phyloP scores from a whole-genome alignment of 2,888 invertebrate genomes.

The Argyresthia goedartella region DNA sequence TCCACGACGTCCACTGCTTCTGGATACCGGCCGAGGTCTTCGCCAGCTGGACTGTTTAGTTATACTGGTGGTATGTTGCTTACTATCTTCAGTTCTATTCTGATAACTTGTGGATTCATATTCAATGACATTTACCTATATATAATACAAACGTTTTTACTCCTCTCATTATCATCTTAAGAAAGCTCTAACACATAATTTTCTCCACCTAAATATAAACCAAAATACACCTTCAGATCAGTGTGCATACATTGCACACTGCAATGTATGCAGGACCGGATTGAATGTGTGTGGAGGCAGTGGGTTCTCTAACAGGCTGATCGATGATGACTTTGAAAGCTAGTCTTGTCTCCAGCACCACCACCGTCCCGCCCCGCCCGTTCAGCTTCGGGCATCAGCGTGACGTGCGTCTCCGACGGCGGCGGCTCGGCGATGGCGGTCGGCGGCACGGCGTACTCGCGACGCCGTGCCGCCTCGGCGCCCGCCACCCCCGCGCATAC shows the following conservation, averaged over 20 bases:
- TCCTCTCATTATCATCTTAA: too few species aligned
- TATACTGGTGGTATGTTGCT: slow-evolving; percentile 72
- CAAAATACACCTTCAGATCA: too few species aligned
- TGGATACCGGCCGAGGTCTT: slow-evolving; percentile 77
- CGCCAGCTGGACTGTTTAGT: slow-evolving; percentile 83
- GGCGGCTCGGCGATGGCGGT: slow-evolving; percentile 74
- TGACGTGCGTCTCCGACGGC: slow-evolving; percentile 72
- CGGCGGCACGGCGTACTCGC: slow-evolving; percentile 67
- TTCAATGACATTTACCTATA: too few species aligned
- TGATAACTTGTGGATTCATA: too few species aligned
- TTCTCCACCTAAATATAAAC: too few species aligned
- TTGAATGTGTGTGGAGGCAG: too few species aligned
- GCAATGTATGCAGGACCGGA: too few species aligned
- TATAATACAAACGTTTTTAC: too few species aligned
- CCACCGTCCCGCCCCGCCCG: slow-evolving; percentile 81
- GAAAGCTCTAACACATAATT: too few species aligned
- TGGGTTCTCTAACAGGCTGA: too few species aligned
- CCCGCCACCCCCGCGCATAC: slow-evolving; percentile 81
- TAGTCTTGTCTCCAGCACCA: slow-evolving; percentile 17
- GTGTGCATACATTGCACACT: too few species aligned
- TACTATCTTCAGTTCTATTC: too few species aligned
- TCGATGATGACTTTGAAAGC: neutral
- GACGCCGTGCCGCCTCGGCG: slow-evolving; percentile 77
- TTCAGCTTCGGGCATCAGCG: slow-evolving; percentile 78
- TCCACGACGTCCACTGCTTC: slow-evolving; percentile 58